Base-by-base conservation (phyloP, 2,797 vertebrate species). In the Megaceryle alcyon region DNA sequence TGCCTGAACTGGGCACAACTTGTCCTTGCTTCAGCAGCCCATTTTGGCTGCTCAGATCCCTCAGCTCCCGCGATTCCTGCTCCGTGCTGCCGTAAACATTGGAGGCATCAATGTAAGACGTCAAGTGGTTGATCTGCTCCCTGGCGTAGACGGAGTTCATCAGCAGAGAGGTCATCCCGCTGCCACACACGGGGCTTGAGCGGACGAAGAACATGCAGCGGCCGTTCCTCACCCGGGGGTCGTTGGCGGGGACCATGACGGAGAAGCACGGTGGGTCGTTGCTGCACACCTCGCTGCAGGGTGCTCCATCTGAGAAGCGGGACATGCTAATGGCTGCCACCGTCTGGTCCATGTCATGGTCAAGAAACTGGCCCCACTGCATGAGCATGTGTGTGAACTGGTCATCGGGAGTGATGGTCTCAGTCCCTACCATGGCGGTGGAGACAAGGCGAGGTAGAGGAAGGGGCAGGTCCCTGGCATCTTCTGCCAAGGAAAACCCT, bases 361-460 rank as follows among this genome's bases (percentile, higher is more conserved):
- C 98, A 83, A 98, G 88, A 63, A 98, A 98, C 88, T 98, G 98
- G 5, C 98, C 98, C 98, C 98, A 98, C 41, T 98, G 98, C 98
- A 98, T 98, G 6, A 98, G 87, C 96, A 98, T 97, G 89, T 98
- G 98, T 0, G 98, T 98, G 93, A 97, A 98, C 48, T 97, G 98
- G 20, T 96, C 96, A 0, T 98, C 98, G 0, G 97, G 95, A 20
- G 98, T 98, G 69, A 97, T 60, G 31, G 97, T 98, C 80, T 98
- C 98, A 0, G 98, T 97, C 10, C 98, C 98, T 0, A 98, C 96
- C 97, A 98, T 95, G 49, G 97, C 92, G 0, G 97, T 98, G 44
- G 98, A 98, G 60, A 98, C 96, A 1, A 98, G 96, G 41, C 98
- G 97, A 15, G 98, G 97, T 5, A 97, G 94, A 21, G 98, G 98